phyloP scores from a whole-genome alignment of 2,797 vertebrate species.

The Tachyglossus aculeatus region DNA sequence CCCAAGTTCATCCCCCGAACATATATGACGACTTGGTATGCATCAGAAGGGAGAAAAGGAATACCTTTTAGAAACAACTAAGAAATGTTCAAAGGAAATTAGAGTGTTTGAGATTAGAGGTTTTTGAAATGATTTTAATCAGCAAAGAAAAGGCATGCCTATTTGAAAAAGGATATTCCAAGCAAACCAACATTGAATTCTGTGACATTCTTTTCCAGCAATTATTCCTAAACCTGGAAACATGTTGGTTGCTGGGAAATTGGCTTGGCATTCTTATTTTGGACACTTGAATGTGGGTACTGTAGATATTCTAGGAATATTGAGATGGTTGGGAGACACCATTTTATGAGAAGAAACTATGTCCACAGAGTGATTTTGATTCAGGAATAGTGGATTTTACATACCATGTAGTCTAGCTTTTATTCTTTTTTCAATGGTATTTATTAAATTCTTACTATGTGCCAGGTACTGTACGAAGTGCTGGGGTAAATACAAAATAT shows the following conservation, averaged over 20 bases:
- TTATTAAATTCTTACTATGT: no score
- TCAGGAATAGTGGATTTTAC: not conserved
- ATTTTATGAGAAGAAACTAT: not conserved
- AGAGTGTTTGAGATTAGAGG: not conserved
- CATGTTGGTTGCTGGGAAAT: slow-evolving; percentile 4
- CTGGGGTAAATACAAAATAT: no score
- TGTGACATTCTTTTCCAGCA: not conserved
- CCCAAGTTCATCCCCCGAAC: not conserved
- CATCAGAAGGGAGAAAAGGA: no score
- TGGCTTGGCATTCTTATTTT: slow-evolving; percentile 4
- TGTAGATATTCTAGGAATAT: not conserved
- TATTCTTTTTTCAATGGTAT: no score
- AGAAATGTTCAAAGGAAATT: no score
- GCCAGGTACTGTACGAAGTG: no score
- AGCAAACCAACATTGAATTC: not conserved
- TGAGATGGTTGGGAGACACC: not conserved
- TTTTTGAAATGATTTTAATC: not conserved
- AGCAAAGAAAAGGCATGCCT: not conserved
- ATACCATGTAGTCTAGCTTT: no score
- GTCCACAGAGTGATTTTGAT: not conserved
- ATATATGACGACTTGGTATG: slow-evolving; percentile 11
- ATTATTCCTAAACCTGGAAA: not conserved
- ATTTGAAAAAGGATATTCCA: slow-evolving; percentile 6
- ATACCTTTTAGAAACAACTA: no score
- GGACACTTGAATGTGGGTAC: slow-evolving; percentile 11